Evolutionary conservation across 2,888 invertebrate genomes (phyloP), one percentile per base, ranked within the genome.

Genomic region (Oxytorus armatus): DNA sequence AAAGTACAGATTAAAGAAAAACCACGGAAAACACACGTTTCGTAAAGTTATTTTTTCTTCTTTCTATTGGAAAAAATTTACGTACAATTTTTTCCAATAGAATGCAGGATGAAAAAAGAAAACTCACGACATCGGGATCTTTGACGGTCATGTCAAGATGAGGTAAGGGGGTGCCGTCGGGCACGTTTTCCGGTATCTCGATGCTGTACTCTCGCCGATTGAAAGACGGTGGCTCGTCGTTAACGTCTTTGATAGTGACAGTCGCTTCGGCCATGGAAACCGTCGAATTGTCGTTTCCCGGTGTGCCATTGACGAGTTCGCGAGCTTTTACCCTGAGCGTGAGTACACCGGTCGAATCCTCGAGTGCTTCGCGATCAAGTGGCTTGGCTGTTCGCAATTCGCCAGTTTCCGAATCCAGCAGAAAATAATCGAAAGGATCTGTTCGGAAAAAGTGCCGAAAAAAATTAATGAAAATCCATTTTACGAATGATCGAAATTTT

Each of bases 391-490:
- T 97, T 86, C 95, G 94, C 57, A 98, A 90, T 89, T 97, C 96
- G 0, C 98, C 98, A 0, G 95, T 95, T 18, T 93, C 93, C 51
- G 95, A 94, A 91, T 98, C 96, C 87, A 98, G 91, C 14, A 96
- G 92, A 90, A 98, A 98, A 89, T 97, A 97, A 88, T 97, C 96
- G 92, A 96, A 94, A 0, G 97, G 97, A 94, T 98, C 97, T 97
- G 90, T 11, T 3, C 36, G 14, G 5, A 29, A 21, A 29, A 16
- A 23, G 21, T 42, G n/a, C 14, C 21, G 10, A 23, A 21, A 5
- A 10, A 5, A 47, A 79, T 59, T 21, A 55, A 65, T 18, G 77
- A 39, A 14, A 47, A n/a, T n/a, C n/a, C n/a, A n/a, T n/a, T n/a
- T n/a, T n/a, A n/a, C n/a, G n/a, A n/a, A n/a, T n/a, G n/a, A n/a